Evolutionary conservation across 2,113 vertebrate species (phyloP).

Genomic region (Thryonomys swinderianus): DNA sequence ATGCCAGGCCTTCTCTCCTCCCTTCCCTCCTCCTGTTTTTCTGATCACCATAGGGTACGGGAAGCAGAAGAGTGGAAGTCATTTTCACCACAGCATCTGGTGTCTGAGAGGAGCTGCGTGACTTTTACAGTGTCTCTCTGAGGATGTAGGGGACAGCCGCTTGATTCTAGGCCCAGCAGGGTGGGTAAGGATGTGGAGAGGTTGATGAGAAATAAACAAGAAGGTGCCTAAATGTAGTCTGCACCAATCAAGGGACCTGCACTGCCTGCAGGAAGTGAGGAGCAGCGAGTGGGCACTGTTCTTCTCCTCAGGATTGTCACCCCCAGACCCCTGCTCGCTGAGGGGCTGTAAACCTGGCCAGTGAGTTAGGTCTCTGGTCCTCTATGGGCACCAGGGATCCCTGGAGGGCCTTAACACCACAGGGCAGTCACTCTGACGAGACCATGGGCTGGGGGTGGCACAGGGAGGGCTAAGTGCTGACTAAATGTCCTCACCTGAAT

Average conservation of each 20-base stretch:
- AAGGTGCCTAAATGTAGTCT: slow-evolving; percentile 26
- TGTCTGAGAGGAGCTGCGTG: neutral
- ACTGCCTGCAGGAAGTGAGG: neutral
- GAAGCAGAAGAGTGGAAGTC: neutral
- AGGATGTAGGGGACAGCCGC: neutral
- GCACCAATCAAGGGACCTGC: slow-evolving; percentile 59
- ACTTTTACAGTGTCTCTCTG: slow-evolving; percentile 10
- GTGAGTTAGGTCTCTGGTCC: neutral
- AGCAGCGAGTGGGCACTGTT: neutral
- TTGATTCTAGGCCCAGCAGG: slow-evolving; percentile 42
- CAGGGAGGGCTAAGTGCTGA: neutral
- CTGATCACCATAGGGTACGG: neutral
- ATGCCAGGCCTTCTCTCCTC: neutral
- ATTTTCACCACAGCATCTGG: slow-evolving; percentile 52
- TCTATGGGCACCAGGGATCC: neutral
- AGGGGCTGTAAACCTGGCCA: neutral
- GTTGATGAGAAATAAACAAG: slow-evolving; percentile 68
- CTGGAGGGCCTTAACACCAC: neutral
- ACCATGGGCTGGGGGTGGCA: neutral
- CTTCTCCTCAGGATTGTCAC: neutral
- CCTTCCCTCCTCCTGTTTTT: neutral
- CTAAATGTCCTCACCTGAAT: neutral
- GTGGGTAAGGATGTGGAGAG: neutral
- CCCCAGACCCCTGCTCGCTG: neutral
- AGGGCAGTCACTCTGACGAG: neutral